These are phyloP conservation scores for Lethrus apterus DNA, from an alignment of 1,140 invertebrate species.

Conservation along the genomic window DNA sequence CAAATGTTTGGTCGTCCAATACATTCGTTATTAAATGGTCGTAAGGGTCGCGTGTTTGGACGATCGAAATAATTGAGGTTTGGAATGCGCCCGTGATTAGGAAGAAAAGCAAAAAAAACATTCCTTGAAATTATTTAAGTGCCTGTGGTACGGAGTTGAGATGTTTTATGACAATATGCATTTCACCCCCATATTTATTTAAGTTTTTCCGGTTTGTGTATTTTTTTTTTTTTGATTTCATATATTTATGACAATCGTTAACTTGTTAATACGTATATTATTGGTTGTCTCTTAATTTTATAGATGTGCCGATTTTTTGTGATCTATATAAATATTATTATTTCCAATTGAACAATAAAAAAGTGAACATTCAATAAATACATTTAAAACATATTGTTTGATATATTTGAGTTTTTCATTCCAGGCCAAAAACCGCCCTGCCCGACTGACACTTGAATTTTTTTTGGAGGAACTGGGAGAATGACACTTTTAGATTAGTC, in stretches of 20 bases:
- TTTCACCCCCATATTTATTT: neutral
- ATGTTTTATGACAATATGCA: slow-evolving; percentile 5
- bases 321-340: no score
- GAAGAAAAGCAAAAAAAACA: no score
- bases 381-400: slow-evolving; percentile 19
- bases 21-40: no score
- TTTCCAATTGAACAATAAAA: neutral
- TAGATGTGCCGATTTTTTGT: no score
- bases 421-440: slow-evolving; percentile 38
- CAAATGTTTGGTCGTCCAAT: no score
- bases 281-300: no score
- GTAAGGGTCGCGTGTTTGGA: no score
- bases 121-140: slow-evolving; percentile 12
- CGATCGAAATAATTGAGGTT: no score
- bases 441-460: slow-evolving; percentile 42
- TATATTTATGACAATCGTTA: slow-evolving; percentile 9
- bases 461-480: slow-evolving; percentile 42
- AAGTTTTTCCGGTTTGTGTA: neutral
- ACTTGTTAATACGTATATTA: no score
- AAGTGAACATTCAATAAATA: slow-evolving; percentile 18
- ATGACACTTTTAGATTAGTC: slow-evolving; percentile 40
- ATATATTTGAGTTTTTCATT: slow-evolving; percentile 37
- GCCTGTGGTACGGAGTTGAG: no score
- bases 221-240: slow-evolving; percentile 1
- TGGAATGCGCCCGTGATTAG: no score